Conservation (phyloP, 2,797 vertebrate species). For the Centropyge bicolor region DNA sequence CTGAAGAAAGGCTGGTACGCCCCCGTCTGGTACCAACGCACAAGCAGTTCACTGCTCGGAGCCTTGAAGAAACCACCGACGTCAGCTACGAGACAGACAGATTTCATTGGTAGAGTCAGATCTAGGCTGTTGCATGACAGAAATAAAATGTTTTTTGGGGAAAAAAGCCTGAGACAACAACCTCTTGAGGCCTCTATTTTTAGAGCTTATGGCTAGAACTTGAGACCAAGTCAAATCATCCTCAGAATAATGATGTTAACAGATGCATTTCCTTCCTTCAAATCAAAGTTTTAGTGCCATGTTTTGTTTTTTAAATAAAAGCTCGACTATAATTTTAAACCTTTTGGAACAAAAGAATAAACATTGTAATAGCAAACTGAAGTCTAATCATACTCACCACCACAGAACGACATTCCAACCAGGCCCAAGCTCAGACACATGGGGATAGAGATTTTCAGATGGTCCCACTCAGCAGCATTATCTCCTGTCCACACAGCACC, state of each 20-base stretch:
- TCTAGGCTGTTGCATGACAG: background rate
- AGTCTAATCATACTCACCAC: constrained; percentile 83
- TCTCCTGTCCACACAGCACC: constrained; percentile 97
- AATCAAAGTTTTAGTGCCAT: background rate
- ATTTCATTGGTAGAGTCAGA: background rate
- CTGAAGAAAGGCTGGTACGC: constrained; percentile 95
- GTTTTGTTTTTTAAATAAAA: no score
- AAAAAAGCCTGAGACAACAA: background rate
- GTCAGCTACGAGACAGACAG: constrained; percentile 83
- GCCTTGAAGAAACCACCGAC: constrained; percentile 94
- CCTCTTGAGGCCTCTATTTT: background rate
- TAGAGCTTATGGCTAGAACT: background rate
- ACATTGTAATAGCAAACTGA: background rate
- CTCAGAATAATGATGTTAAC: background rate
- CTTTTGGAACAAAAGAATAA: background rate
- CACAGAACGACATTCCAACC: constrained; percentile 93
- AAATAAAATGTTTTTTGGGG: background rate
- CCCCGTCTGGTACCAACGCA: constrained; percentile 96
- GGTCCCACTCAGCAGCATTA: constrained; percentile 95
- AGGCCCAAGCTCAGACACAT: constrained; percentile 94
- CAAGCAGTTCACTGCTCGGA: constrained; percentile 90
- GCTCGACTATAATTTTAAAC: no score
- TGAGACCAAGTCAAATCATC: background rate
- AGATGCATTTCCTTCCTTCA: background rate
- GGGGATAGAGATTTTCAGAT: constrained; percentile 92